These are phyloP conservation scores for Hormaphis cornu DNA, from an alignment of 1,140 invertebrate genomes.

Conservation along the genomic window DNA sequence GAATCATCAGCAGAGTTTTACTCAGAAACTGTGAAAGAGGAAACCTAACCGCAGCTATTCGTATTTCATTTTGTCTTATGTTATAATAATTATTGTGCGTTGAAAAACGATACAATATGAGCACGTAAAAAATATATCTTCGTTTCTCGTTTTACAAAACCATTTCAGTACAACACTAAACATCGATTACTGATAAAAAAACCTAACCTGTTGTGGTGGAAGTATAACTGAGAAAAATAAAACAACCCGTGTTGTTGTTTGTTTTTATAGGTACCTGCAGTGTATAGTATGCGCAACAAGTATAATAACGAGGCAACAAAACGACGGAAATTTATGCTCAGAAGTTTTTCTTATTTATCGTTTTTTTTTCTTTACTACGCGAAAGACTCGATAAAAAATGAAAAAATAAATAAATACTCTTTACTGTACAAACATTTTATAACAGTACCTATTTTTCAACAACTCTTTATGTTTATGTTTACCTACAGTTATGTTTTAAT, in stretches of 20 bases:
- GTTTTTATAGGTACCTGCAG: too few species aligned
- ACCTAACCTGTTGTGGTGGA: too few species aligned
- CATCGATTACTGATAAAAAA: background rate
- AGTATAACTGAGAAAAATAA: background rate
- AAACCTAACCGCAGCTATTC: background rate
- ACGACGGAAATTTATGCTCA: background rate
- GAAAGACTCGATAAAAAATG: background rate
- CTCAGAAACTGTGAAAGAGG: background rate
- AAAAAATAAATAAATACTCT: too few species aligned
- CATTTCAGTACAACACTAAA: constrained; percentile 12
- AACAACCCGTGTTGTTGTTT: too few species aligned
- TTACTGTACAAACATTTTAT: background rate
- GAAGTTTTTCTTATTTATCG: background rate
- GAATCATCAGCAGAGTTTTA: background rate
- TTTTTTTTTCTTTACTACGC: background rate
- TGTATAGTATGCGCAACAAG: background rate
- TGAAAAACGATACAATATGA: too few species aligned
- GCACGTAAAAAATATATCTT: background rate
- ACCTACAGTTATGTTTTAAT: too few species aligned
- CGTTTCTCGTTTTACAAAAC: background rate
- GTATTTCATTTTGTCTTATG: background rate
- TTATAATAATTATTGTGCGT: too few species aligned
- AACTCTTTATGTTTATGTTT: too few species aligned
- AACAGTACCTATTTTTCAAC: too few species aligned
- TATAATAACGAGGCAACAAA: background rate